A percentile compares a stretch with the other conserved stretches of the same genome.
Evolutionary conservation across 1,140 invertebrate genomes (phyloP).

Genomic region (Heterodera carotae): DNA sequence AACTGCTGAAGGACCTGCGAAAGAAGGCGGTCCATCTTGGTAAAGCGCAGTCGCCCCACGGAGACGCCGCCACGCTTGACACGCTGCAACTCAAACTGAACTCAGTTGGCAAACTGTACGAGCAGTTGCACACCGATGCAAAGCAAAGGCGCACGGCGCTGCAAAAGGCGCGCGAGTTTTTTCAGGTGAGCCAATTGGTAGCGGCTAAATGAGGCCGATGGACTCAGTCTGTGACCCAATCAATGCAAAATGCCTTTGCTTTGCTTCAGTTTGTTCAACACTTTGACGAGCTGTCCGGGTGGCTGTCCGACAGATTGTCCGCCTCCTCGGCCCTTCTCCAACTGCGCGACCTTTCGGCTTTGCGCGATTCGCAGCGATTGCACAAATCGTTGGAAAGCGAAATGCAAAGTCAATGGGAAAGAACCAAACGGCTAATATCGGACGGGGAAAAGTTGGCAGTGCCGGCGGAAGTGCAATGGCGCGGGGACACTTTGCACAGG

Average conservation of each 20-base stretch:
- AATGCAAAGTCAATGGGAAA: conserved; percentile 78
- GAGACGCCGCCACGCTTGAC: conserved; percentile 67
- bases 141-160: conserved; percentile 79
- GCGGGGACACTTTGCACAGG: background rate
- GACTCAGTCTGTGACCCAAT: too few species aligned
- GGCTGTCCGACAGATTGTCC: conserved; percentile 86
- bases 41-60: background rate
- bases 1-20: conserved; percentile 15
- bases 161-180: conserved; percentile 87
- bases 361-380: conserved; percentile 64
- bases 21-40: background rate
- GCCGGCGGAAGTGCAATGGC: conserved; percentile 2
- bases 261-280: conserved; percentile 78
- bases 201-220: too few species aligned
- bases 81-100: conserved; percentile 54
- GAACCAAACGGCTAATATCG: conserved; percentile 76
- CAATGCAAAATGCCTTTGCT: background rate
- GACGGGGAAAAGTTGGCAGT: conserved; percentile 5
- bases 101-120: conserved; percentile 50
- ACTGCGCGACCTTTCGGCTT: conserved; percentile 86
- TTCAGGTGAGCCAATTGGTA: conserved; percentile 69
- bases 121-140: conserved; percentile 73
- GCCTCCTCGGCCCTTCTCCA: conserved; percentile 86
- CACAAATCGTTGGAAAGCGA: conserved; percentile 77
- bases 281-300: conserved; percentile 88